Evolutionary conservation across 2,113 vertebrate genomes (phyloP).

Genomic region (Cryptotis parvus): DNA sequence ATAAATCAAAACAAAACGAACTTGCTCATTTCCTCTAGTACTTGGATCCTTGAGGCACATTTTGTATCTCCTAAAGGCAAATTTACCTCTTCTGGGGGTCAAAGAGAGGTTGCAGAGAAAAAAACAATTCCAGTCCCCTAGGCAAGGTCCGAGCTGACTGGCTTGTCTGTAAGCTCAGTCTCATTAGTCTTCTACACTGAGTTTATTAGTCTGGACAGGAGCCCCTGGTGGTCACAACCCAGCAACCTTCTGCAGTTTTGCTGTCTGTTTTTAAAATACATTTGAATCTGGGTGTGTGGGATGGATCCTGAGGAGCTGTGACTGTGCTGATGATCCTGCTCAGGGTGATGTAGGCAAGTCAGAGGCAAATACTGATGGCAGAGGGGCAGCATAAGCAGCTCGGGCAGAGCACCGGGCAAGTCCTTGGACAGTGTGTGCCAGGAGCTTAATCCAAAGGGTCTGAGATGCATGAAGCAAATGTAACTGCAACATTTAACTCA

Average conservation of each 20-base stretch:
- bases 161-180: slow-evolving; percentile 22
- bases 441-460: background rate
- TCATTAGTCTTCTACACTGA: background rate
- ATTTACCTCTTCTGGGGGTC: background rate
- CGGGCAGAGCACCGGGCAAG: background rate
- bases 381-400: too few relatives aligned
- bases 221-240: background rate
- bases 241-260: background rate
- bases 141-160: slow-evolving; percentile 25
- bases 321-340: background rate
- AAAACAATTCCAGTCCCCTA: background rate
- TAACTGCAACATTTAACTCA: background rate
- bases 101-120: background rate
- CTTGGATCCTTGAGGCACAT: background rate
- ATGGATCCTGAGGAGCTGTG: background rate
- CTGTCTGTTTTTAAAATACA: background rate
- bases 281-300: background rate
- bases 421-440: background rate
- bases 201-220: background rate
- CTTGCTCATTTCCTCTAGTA: background rate
- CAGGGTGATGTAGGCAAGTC: background rate
- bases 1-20: background rate
- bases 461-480: background rate
- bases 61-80: background rate
- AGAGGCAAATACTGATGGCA: background rate